These are phyloP conservation scores for Cerastis rubricosa DNA, from an alignment of 2,888 invertebrate genomes.

Conservation along the genomic window DNA sequence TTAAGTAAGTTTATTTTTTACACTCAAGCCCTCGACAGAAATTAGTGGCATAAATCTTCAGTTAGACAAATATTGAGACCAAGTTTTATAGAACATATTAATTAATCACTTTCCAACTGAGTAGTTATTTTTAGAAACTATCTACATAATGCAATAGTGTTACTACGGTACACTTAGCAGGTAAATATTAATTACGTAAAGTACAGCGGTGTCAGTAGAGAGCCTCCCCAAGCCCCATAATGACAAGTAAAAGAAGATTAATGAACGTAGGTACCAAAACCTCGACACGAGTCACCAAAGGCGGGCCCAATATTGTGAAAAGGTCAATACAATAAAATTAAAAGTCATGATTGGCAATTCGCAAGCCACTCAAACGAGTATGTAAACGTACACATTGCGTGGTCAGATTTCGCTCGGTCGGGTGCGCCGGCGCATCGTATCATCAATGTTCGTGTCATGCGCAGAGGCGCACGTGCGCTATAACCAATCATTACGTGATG, in stretches of 20 bases:
- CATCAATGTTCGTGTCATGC: constrained; percentile 65
- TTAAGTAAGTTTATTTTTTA: too few species aligned
- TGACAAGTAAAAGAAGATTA: constrained; percentile 12
- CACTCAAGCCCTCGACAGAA: not conserved
- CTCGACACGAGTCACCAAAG: constrained; percentile 10
- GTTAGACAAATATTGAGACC: constrained; percentile 1
- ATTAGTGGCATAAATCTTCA: not conserved
- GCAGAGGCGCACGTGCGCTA: constrained; percentile 62
- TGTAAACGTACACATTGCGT: constrained; percentile 50
- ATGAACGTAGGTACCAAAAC: constrained; percentile 1
- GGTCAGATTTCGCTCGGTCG: constrained; percentile 34
- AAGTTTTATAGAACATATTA: not conserved
- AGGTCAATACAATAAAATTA: constrained; percentile 38
- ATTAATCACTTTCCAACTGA: not conserved
- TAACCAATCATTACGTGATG: constrained; percentile 64
- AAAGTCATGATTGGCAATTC: constrained; percentile 49
- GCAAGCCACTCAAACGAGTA: constrained; percentile 41
- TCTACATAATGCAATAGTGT: not conserved
- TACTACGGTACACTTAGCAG: not conserved
- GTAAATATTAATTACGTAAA: constrained; percentile 10
- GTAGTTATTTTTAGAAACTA: not conserved
- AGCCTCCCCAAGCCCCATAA: not conserved
- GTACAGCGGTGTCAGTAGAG: not conserved
- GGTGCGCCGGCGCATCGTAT: constrained; percentile 52
- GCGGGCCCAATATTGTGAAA: constrained; percentile 33